Evolutionary conservation across 2,797 vertebrate genomes (phyloP), one percentile per base, ranked within the genome.

Genomic region (Calcarius lapponicus): DNA sequence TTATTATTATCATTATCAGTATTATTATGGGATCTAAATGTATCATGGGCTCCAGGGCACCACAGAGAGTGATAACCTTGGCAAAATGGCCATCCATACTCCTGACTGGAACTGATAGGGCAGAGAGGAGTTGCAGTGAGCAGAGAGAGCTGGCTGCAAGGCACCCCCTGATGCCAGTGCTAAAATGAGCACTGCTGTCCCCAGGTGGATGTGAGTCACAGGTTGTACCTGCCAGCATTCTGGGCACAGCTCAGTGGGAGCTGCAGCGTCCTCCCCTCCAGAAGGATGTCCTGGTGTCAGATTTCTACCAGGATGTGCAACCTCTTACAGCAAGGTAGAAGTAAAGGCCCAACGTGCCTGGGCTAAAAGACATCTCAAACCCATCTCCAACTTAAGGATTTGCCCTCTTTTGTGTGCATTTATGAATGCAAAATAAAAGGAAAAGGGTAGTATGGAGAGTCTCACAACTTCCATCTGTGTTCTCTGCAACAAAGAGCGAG

Each of bases 1-100:
- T 96, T 96, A 96, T 96, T 92, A 95, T 94, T 93, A 95, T 95
- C 57, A 5, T 96, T 92, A 93, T 90, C 83, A 65, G 76, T 82
- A 93, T 93, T 96, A 95, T 94, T 95, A 92, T 34, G 67, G 72
- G 60, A 71, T 85, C 83, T 90, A 93, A 94, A 96, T 72, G 92
- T 80, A 87, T 93, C 80, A 71, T 78, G 90, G 86, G 88, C 94
- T 96, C 72, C 80, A 89, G 94, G 94, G 92, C 84, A 96, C 83
- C 86, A 93, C 57, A 62, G 64, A 95, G 88, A 87, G 74, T 74
- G 83, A 95, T 93, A 95, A 95, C 80, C 90, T 71, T 95, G 92
- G 61, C 78, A 92, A 80, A 95, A 85, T 66, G 78, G n/a, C 54
- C 81, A 94, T 95, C 90, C 92, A 91, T 80, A 87, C 67, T 89